These are phyloP conservation scores for Mimas tiliae DNA, from an alignment of 2,888 invertebrate species.

Conservation along the genomic window DNA sequence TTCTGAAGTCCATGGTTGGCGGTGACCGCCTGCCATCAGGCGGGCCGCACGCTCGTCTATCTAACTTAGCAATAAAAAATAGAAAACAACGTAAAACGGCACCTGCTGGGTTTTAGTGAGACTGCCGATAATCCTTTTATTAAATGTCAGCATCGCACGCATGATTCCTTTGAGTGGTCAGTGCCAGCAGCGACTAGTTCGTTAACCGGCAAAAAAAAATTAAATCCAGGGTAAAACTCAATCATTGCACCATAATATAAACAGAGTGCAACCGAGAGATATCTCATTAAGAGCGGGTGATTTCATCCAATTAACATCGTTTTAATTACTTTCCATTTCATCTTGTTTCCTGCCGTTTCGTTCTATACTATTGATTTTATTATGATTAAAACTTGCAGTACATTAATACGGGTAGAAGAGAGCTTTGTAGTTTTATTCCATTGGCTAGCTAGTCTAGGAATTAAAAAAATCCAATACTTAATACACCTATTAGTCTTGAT, in stretches of 20 bases:
- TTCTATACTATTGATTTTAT: conserved; percentile 35
- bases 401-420: conserved; percentile 7
- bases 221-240: neutral
- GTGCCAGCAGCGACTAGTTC: neutral
- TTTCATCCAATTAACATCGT: conserved; percentile 25
- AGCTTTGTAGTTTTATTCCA: neutral
- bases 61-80: no score
- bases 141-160: no score
- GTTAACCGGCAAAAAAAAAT: neutral
- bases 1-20: no score
- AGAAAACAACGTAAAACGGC: no score
- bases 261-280: conserved; percentile 9
- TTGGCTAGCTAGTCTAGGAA: neutral
- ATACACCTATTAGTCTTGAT: no score
- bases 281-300: conserved; percentile 24
- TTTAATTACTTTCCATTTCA: conserved; percentile 26
- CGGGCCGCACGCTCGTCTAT: no score
- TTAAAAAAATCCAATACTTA: neutral
- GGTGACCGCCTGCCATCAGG: no score
- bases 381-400: conserved; percentile 41
- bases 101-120: no score
- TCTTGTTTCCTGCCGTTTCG: conserved; percentile 17
- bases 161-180: no score
- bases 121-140: no score
- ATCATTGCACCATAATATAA: conserved; percentile 19